A percentile compares a stretch with the other conserved stretches of the same genome.
Conservation (phyloP, 1,140 invertebrate species). For the Diorhabda sublineata region DNA sequence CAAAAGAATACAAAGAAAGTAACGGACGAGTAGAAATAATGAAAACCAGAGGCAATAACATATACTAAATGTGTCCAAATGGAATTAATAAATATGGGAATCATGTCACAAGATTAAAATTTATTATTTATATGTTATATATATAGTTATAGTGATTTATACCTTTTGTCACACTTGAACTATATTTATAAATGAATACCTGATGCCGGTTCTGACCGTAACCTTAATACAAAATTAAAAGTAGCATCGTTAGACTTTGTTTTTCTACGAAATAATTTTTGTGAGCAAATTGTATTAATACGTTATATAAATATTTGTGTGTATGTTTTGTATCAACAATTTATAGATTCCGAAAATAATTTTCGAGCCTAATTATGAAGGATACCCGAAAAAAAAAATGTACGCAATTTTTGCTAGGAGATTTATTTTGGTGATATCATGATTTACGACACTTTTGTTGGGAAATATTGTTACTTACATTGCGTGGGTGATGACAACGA, state of each 20-base stretch:
- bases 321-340: neutral
- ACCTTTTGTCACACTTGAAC: no score
- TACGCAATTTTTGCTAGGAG: neutral
- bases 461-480: conserved; percentile 23
- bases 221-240: neutral
- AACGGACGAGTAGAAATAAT: no score
- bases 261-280: neutral
- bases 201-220: neutral
- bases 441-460: conserved; percentile 5
- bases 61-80: no score
- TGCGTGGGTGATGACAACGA: conserved; percentile 32
- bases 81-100: no score
- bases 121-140: no score
- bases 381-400: neutral
- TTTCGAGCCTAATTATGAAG: neutral
- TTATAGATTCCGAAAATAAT: neutral
- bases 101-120: no score
- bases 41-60: no score
- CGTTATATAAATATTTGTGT: neutral
- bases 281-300: neutral
- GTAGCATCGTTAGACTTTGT: neutral
- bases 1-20: no score
- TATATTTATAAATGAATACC: no score
- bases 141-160: no score
- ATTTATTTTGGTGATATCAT: neutral